Percentiles rank a stretch among this genome's conserved stretches.
Evolutionary conservation across 2,888 invertebrate species (phyloP).

Genomic region (Octodonta nipae): DNA sequence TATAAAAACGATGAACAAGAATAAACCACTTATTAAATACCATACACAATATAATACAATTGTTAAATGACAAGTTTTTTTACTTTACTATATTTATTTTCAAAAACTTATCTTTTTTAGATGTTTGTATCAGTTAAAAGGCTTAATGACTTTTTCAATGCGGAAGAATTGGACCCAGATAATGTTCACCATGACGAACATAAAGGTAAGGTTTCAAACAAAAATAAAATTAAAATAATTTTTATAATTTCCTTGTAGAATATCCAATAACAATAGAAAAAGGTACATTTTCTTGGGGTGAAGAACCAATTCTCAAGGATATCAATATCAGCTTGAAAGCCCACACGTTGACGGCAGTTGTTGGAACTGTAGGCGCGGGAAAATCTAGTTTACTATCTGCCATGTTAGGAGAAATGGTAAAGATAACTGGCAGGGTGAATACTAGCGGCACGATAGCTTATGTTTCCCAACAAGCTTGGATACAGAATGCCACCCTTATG

Average conservation of each 20-base stretch:
- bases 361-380: slow-evolving; percentile 78
- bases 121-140: slow-evolving; percentile 71
- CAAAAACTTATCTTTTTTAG: slow-evolving; percentile 12
- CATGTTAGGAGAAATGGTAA: slow-evolving; percentile 82
- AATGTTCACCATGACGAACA: slow-evolving; percentile 62
- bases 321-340: slow-evolving; percentile 58
- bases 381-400: slow-evolving; percentile 83
- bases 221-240: no score
- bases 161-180: slow-evolving; percentile 72
- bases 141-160: slow-evolving; percentile 83
- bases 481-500: slow-evolving; percentile 80
- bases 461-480: slow-evolving; percentile 94
- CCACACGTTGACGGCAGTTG: slow-evolving; percentile 64
- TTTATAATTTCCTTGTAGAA: slow-evolving; percentile 34
- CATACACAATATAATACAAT: no score
- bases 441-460: slow-evolving; percentile 59
- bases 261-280: slow-evolving; percentile 71
- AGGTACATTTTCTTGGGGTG: slow-evolving; percentile 82
- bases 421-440: slow-evolving; percentile 64
- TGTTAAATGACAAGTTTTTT: no score
- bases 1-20: no score
- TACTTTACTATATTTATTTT: not conserved
- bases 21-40: no score
- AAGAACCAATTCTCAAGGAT: slow-evolving; percentile 54
- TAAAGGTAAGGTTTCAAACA: slow-evolving; percentile 66